Evolutionary conservation across 92 coral and sea anemone genomes (phyloP), one percentile per base, ranked within the genome.

Genomic region (Porites cylindrica): DNA sequence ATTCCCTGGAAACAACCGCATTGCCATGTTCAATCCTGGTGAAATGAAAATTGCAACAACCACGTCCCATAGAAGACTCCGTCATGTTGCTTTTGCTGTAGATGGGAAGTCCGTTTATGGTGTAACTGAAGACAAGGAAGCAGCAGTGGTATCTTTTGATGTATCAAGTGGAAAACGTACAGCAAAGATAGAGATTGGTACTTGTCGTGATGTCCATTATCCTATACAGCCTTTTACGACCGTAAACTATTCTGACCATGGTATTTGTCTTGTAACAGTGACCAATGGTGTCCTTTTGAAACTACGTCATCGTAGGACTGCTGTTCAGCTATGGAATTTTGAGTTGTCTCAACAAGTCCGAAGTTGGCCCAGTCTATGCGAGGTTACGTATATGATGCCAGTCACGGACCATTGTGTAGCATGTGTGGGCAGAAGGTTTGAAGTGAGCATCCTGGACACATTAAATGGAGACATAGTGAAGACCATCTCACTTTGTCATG

Each of bases 251-350:
- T 26, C 32, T 26, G 32, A 26, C 32, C 0, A 1, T 0, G 32
- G 32, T 7, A 10, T 47, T 32, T 21, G 1, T 20, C 51, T 58
- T 63, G 66, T 62, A 10, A 51, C 64, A 18, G 69, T 85, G 13
- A 75, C 63, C 13, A 52, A 52, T 20, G 83, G 89, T 16, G 69
- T 77, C 10, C 10, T 85, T n/a, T 26, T 77, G n/a, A 53, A 4
- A 68, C 32, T 0, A 1, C 32, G 32, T 26, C 14, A 65, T 7
- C n/a, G 13, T 6, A 2, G 0, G 10, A 1, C 11, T 64, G 29
- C 51, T 51, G 77, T 80, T 56, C 66, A 85, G 69, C 89, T 85
- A 17, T 85, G 89, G 83, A 85, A 85, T 26, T 32, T 51, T 51
- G 83, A 85, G 81, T 19, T 85, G 75, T 47, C 89, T 26, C 29